These are phyloP conservation scores for Dynastes maya DNA, from an alignment of 2,888 invertebrate genomes.

Conservation along the genomic window DNA sequence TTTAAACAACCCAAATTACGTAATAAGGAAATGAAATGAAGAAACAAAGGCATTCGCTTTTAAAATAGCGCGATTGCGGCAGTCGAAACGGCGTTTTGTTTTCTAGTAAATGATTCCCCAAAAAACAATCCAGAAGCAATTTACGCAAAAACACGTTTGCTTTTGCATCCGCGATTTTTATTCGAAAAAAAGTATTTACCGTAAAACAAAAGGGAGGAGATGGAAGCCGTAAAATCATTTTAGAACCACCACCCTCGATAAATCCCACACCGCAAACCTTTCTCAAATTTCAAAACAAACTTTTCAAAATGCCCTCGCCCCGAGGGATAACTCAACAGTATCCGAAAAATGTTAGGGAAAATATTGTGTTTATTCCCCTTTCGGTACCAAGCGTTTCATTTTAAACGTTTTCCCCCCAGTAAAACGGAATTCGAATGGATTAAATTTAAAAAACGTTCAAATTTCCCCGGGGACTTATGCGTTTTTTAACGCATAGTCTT, in stretches of 20 bases:
- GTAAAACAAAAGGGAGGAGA: constrained; percentile 43
- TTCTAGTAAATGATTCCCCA: constrained; percentile 27
- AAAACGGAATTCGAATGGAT: not conserved
- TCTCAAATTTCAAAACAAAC: constrained; percentile 52
- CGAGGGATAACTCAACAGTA: constrained; percentile 50
- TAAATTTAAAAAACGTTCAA: not conserved
- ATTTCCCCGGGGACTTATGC: not conserved
- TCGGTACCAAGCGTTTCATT: constrained; percentile 7
- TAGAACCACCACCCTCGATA: constrained; percentile 46
- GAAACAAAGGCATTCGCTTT: not conserved
- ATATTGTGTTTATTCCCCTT: constrained; percentile 18
- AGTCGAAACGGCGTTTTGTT: constrained; percentile 17
- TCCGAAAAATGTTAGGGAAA: constrained; percentile 48
- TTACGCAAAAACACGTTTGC: constrained; percentile 45
- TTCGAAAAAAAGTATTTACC: constrained; percentile 46
- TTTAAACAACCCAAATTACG: too few relatives aligned
- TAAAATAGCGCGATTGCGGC: not conserved
- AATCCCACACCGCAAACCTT: constrained; percentile 49
- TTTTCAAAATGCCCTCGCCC: constrained; percentile 47
- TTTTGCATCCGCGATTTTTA: constrained; percentile 46
- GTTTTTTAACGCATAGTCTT: too few relatives aligned
- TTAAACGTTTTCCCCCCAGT: not conserved
- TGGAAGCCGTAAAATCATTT: constrained; percentile 55
- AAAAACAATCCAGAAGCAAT: constrained; percentile 38
- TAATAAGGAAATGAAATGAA: too few relatives aligned